Percentiles rank a stretch among this genome's conserved stretches.
These are phyloP conservation scores for Imbricaverruca yamaguchii DNA, from an alignment of 2,888 invertebrate species.

Conservation along the genomic window DNA sequence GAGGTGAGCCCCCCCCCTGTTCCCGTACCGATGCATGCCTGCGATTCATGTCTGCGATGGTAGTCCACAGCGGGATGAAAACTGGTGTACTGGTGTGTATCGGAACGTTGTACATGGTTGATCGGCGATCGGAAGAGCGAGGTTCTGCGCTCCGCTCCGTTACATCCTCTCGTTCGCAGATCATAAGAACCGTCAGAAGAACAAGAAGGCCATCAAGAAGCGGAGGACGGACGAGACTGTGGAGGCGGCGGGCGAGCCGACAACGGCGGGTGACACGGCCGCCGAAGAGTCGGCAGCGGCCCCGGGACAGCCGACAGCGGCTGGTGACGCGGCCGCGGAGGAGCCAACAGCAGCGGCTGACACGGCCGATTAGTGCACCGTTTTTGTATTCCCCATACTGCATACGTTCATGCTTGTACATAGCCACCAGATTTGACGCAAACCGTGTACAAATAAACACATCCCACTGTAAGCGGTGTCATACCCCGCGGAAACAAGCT, in stretches of 20 bases:
- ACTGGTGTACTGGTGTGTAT: too few species aligned
- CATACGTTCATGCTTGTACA: slow-evolving; percentile 14
- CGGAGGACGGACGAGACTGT: slow-evolving; percentile 1
- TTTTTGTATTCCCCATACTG: slow-evolving; percentile 17
- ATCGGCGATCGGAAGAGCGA: too few species aligned
- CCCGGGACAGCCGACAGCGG: too few species aligned
- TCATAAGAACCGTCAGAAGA: background rate
- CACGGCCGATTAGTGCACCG: background rate
- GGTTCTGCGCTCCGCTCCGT: too few species aligned
- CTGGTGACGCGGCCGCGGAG: background rate
- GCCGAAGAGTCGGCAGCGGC: background rate
- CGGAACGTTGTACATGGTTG: too few species aligned
- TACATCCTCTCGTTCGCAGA: background rate
- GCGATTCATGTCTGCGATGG: too few species aligned
- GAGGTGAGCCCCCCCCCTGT: too few species aligned
- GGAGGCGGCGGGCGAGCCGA: background rate
- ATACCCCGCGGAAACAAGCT: background rate
- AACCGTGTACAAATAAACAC: slow-evolving; percentile 12
- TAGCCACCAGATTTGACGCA: background rate
- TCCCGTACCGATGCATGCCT: too few species aligned
- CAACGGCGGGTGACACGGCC: background rate
- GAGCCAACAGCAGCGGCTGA: background rate
- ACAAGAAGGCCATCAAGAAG: background rate
- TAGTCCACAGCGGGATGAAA: too few species aligned
- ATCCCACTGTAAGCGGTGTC: background rate